Percentiles rank a stretch among this genome's conserved stretches.
These are phyloP conservation scores for Channallabes apus DNA, from an alignment of 2,797 vertebrate species.

Conservation along the genomic window DNA sequence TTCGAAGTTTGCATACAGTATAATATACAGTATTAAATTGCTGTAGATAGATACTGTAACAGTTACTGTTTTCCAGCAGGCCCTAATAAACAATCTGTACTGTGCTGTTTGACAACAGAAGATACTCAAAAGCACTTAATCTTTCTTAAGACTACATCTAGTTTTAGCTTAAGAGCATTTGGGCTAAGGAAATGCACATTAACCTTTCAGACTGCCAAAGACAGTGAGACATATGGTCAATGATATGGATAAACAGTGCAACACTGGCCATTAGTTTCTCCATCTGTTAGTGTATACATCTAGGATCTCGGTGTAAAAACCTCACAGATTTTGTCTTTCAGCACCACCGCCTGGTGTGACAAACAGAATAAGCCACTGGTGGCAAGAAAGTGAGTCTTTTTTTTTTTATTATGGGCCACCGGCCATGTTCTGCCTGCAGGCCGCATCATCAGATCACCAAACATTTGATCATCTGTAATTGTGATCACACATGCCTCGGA, in stretches of 20 bases:
- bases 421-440: constrained; percentile 51
- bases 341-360: constrained; percentile 52
- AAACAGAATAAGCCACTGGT: constrained; percentile 19
- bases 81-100: background rate
- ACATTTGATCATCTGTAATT: constrained; percentile 73
- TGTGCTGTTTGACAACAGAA: constrained; percentile 23
- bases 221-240: constrained; percentile 32
- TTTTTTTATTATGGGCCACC: constrained; percentile 6
- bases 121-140: constrained; percentile 18
- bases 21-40: background rate
- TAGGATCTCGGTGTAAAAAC: constrained; percentile 23
- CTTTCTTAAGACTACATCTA: constrained; percentile 18
- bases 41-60: no score
- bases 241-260: constrained; percentile 29
- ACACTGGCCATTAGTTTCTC: constrained; percentile 29
- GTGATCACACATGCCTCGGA: constrained; percentile 67
- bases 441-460: constrained; percentile 50
- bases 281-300: constrained; percentile 43
- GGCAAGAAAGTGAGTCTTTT: constrained; percentile 6
- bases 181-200: constrained; percentile 24
- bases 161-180: constrained; percentile 24
- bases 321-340: constrained; percentile 46
- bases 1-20: background rate
- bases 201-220: constrained; percentile 35
- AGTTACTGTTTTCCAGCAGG: background rate